phyloP scores from a whole-genome alignment of 2,113 vertebrate genomes.

The Erythrocercus mccallii region DNA sequence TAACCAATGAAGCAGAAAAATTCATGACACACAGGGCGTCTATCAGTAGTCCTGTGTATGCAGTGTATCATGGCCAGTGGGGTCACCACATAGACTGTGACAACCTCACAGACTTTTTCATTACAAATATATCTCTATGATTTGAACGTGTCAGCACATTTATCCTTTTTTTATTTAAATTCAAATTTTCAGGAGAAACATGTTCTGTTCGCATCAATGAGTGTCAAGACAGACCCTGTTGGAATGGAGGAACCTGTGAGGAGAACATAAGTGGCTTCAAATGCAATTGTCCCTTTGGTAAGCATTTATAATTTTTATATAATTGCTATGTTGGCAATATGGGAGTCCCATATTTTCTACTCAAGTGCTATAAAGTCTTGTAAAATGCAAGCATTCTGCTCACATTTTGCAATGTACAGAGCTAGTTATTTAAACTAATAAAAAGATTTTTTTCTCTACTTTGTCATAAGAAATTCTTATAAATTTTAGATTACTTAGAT shows the following conservation, averaged over 20 bases:
- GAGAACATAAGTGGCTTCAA: slow-evolving; percentile 71
- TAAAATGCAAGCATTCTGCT: not conserved
- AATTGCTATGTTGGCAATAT: not conserved
- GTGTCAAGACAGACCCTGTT: slow-evolving; percentile 73
- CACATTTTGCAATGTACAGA: not conserved
- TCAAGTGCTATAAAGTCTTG: not conserved
- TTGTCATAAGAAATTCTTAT: not conserved
- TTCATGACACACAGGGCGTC: not conserved
- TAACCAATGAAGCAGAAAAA: not conserved
- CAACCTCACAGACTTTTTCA: not conserved
- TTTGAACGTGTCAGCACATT: not conserved
- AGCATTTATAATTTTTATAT: slow-evolving; percentile 21
- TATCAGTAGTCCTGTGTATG: not conserved
- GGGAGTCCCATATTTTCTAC: not conserved
- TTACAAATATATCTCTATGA: not conserved
- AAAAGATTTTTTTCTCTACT: not conserved
- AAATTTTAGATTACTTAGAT: not conserved
- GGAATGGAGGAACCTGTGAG: slow-evolving; percentile 77
- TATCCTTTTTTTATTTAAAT: not conserved
- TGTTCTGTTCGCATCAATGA: slow-evolving; percentile 65
- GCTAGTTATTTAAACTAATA: not conserved
- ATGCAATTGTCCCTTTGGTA: slow-evolving; percentile 76
- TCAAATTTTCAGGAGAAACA: slow-evolving; percentile 65
- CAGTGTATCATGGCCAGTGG: not conserved
- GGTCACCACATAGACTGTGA: not conserved